Evolutionary conservation across 2,113 vertebrate genomes (phyloP).

Genomic region (Scortum barcoo): DNA sequence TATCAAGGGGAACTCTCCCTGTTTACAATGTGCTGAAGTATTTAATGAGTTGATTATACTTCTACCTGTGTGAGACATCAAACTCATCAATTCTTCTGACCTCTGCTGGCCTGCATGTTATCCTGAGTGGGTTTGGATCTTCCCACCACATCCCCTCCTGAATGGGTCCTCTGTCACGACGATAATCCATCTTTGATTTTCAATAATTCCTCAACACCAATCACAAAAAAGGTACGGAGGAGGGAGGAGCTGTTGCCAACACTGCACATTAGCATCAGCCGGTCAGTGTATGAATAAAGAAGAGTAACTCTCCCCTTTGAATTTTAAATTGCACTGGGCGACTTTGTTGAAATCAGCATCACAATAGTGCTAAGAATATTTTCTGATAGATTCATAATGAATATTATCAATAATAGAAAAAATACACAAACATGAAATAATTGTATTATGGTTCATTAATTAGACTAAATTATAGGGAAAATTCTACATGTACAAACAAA

Average conservation of each 20-base stretch:
- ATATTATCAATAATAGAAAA: background rate
- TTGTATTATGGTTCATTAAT: background rate
- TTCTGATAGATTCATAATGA: background rate
- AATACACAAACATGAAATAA: background rate
- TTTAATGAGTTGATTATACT: conserved; percentile 33
- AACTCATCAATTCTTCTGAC: conserved; percentile 43
- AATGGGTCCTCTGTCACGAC: conserved; percentile 1
- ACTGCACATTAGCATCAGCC: conserved; percentile 5
- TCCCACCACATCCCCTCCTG: conserved; percentile 22
- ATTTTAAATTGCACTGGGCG: background rate
- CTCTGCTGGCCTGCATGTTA: conserved; percentile 10
- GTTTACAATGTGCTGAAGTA: conserved; percentile 15
- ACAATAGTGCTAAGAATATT: background rate
- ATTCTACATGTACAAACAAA: too few species aligned
- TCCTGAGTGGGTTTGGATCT: conserved; percentile 45
- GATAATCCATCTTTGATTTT: conserved; percentile 64
- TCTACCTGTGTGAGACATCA: conserved; percentile 8
- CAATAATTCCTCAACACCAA: conserved; percentile 37
- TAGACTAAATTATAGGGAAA: too few species aligned
- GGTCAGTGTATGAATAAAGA: conserved; percentile 3
- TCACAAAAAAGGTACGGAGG: conserved; percentile 6
- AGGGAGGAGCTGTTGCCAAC: conserved; percentile 3
- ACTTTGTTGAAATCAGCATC: background rate
- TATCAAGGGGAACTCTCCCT: background rate
- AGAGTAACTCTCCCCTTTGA: conserved; percentile 6